Base-by-base conservation (phyloP, 1,140 invertebrate genomes). In the Periplaneta americana region DNA sequence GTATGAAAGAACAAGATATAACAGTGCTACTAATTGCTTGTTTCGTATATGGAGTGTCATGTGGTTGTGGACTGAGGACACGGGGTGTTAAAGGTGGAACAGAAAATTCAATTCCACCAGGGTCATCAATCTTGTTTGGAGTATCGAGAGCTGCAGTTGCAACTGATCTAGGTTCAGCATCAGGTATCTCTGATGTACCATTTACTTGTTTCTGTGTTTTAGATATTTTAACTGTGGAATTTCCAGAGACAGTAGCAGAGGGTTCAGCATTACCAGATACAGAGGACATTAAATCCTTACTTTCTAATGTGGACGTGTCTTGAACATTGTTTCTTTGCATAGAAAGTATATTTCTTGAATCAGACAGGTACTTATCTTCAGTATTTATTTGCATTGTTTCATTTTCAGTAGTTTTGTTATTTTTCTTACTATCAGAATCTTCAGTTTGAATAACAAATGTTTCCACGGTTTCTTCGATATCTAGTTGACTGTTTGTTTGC, bases 11-110 rank as follows among this genome's bases (percentile, higher is more conserved):
- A 31, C n/a, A 74, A 35, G 22, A 31, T 35, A 75, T 75, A 36
- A 32, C 22, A 34, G 74, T 31, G 17, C 75, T 34, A 28, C 74
- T 28, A 35, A 34, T 34, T 35, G 35, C 31, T 2, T n/a, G 34
- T 37, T 80, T 80, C 75, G 80, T 80, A 34, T 75, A 28, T 66
- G 80, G 80, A 31, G 80, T 80, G 28, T 80, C 80, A 34, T 80
- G 57, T 75, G 34, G 66, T n/a, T 36, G 28, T 34, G 80, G 80
- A 74, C 80, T 80, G 15, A 75, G 28, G 22, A 80, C 36, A 5
- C 80, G 37, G n/a, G 80, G 80, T 80, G 80, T 80, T 34, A 80
- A 10, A 74, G 80, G 80, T 34, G 75, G 28, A 18, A 35, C 17
- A 13, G 18, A 22, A 22, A 78, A 31, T 5, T 37, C 36, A 39